Evolutionary conservation across 2,888 invertebrate genomes (phyloP).

Genomic region (Carcina quercana): DNA sequence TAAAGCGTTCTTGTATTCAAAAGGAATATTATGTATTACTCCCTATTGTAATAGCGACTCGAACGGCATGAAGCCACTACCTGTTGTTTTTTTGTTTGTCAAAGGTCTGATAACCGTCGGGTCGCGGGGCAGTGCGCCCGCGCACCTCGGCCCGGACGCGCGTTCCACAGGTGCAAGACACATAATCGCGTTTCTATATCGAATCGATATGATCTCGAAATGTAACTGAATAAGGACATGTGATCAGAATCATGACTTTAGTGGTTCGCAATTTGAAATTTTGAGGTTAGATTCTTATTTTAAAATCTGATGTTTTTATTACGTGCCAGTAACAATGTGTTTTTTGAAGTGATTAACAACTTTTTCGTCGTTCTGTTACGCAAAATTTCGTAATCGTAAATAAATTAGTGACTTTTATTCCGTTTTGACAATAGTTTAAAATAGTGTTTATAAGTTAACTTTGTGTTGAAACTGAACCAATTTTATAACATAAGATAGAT

Average conservation of each 20-base stretch:
- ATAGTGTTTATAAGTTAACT: no score
- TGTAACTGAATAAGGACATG: slow-evolving; percentile 1
- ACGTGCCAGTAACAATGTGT: no score
- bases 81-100: slow-evolving; percentile 51
- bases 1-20: no score
- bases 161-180: slow-evolving; percentile 26
- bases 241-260: background rate
- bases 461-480: slow-evolving; percentile 9
- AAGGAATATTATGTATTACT: background rate
- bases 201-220: background rate
- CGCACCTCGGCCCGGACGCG: slow-evolving; percentile 46
- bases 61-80: slow-evolving; percentile 23
- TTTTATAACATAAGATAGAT: no score
- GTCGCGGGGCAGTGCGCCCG: slow-evolving; percentile 52
- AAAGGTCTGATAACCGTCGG: slow-evolving; percentile 47
- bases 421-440: no score
- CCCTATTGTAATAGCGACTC: background rate
- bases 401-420: no score
- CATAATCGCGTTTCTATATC: slow-evolving; percentile 4
- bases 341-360: no score
- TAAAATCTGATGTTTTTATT: no score
- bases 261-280: background rate
- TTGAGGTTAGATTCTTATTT: no score
- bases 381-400: no score
- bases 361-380: no score